These are phyloP conservation scores for Rhorus exstirpatorius DNA, from an alignment of 2,888 invertebrate genomes.

Conservation along the genomic window DNA sequence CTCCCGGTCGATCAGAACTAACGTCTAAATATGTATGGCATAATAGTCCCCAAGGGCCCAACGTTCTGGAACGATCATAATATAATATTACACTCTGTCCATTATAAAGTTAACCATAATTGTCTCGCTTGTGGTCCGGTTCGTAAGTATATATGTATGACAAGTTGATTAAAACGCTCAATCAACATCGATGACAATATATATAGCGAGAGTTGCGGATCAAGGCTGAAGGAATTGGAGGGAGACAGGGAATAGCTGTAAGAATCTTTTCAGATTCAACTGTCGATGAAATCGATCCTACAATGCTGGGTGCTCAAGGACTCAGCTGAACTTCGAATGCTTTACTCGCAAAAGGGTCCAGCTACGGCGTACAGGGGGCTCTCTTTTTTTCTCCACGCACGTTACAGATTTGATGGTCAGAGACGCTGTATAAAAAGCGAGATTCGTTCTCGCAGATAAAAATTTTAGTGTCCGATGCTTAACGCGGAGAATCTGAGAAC, in stretches of 20 bases:
- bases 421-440: slow-evolving; percentile 15
- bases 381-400: slow-evolving; percentile 20
- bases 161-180: not conserved
- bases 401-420: slow-evolving; percentile 33
- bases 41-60: too few relatives aligned
- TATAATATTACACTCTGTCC: too few relatives aligned
- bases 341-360: slow-evolving; percentile 16
- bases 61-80: too few relatives aligned
- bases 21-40: not conserved
- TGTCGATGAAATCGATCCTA: not conserved
- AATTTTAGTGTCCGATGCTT: not conserved
- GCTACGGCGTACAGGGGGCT: slow-evolving; percentile 7
- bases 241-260: not conserved
- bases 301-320: slow-evolving; percentile 1
- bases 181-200: slow-evolving; percentile 7
- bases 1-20: slow-evolving; percentile 9
- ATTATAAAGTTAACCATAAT: slow-evolving; percentile 14
- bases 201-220: not conserved
- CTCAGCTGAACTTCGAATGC: slow-evolving; percentile 15
- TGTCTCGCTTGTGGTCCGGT: not conserved
- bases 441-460: not conserved
- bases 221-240: slow-evolving; percentile 1
- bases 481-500: too few relatives aligned
- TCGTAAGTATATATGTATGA: not conserved
- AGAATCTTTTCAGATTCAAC: not conserved